phyloP scores from a whole-genome alignment of 2,113 vertebrate species.

The Ophthalmolycus amberensis region DNA sequence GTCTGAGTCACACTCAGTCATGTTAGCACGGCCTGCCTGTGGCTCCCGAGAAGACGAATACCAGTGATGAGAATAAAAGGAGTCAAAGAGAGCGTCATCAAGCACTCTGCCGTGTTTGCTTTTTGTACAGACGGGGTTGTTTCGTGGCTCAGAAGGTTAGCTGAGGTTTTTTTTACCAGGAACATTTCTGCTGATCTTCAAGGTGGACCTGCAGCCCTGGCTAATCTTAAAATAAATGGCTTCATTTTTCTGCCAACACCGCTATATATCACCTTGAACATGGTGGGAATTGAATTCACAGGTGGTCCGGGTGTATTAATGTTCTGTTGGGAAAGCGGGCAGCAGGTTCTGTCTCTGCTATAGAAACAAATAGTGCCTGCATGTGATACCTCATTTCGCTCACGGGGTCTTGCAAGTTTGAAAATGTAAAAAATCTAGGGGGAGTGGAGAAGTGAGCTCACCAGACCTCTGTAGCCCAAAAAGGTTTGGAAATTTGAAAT shows the following conservation, averaged over 20 bases:
- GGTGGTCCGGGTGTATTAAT: constrained; percentile 48
- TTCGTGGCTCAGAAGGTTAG: constrained; percentile 1
- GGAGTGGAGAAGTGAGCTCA: too few species aligned
- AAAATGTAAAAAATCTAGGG: too few species aligned
- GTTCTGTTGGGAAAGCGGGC: constrained; percentile 23
- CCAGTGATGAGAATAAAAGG: neutral
- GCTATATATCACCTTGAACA: constrained; percentile 45
- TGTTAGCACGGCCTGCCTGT: neutral
- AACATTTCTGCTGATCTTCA: constrained; percentile 22
- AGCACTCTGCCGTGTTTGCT: neutral
- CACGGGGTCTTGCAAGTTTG: neutral
- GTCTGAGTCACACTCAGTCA: neutral
- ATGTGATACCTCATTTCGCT: constrained; percentile 7
- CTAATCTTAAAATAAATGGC: constrained; percentile 45
- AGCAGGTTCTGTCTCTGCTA: constrained; percentile 18
- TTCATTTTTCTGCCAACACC: constrained; percentile 31
- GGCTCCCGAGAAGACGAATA: neutral
- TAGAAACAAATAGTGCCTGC: neutral
- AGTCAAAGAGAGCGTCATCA: neutral
- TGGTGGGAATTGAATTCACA: constrained; percentile 42
- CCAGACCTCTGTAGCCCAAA: neutral
- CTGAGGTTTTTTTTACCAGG: neutral
- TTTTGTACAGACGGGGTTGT: neutral
- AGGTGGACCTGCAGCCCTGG: neutral
- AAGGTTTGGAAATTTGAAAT: neutral